Conservation (phyloP, 92 coral and sea anemone species). For the Heteractis magnifica region DNA sequence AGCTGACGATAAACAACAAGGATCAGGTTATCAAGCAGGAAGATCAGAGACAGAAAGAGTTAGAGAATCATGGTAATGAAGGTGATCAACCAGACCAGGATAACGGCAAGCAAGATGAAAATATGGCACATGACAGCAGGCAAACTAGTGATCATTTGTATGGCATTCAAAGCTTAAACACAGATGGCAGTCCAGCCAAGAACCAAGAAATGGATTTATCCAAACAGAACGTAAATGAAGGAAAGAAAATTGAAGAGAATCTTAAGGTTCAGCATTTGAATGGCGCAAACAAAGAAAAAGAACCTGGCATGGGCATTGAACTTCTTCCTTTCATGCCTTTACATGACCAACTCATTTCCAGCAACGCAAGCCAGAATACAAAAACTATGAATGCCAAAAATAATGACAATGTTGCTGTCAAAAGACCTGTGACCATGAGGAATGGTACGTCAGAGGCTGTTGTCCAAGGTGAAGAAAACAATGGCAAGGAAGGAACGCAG, state of each 20-base stretch:
- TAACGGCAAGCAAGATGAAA: neutral
- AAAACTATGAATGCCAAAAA: neutral
- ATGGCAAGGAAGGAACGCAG: neutral
- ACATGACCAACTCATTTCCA: neutral
- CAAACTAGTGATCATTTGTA: neutral
- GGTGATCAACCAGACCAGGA: neutral
- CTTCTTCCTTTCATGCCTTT: neutral
- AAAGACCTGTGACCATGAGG: neutral
- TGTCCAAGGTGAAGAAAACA: neutral
- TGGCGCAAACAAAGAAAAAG: neutral
- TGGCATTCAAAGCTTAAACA: neutral
- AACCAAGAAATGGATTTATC: neutral
- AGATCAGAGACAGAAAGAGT: neutral
- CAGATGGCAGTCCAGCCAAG: neutral
- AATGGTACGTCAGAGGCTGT: neutral
- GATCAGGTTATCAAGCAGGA: neutral
- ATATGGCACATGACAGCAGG: neutral
- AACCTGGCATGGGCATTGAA: neutral
- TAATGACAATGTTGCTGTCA: neutral
- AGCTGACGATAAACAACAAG: slow-evolving; percentile 9
- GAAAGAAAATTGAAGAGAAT: neutral
- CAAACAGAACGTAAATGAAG: neutral
- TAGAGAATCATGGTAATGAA: neutral
- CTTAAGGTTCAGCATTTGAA: neutral
- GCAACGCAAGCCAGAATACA: neutral